Base-by-base conservation (phyloP, 1,140 invertebrate species). In the Cotesia glomerata region DNA sequence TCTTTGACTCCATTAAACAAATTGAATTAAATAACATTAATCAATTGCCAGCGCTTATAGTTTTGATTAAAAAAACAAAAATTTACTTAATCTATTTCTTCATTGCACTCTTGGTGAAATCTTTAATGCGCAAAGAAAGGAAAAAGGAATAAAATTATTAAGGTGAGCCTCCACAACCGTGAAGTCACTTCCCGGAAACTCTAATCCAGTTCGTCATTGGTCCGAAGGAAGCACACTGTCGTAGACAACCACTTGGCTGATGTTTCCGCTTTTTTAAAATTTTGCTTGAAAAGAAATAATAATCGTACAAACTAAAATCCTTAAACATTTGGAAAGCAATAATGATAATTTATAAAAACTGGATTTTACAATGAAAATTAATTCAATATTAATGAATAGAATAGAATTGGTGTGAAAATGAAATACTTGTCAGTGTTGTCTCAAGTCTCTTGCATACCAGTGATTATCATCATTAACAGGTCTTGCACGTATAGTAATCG, bases 181-280 rank as follows among this genome's bases (percentile, higher is more conserved):
- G 71, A 75, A 75, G 74, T 75, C 68, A 75, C 71, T 75, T 75
- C 74, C 74, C 74, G 74, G 74, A 75, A 73, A 75, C 74, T 75
- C 74, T 75, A 75, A 75, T 73, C 74, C 74, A 75, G 71, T 75
- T 75, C 74, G 72, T 75, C 74, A 75, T 73, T 72, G 74, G 72
- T 75, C 74, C 74, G 74, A 73, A 69, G 74, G 74, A 75, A 75
- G 71, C 63, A 70, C 74, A 71, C 74, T 71, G 71, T 71, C 68
- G 71, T 66, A 67, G 54, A 45, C 68, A 5, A 64, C 39, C 32
- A 59, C 56, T 71, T 32, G 11, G 66, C 34, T 36, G 35, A 69
- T 67, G 69, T 71, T 75, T 75, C 74, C 74, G 74, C 52, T 69
- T 75, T 72, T 73, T 49, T 62, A 68, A 73, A 72, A 65, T 58